Evolutionary conservation across 35 echinoderm and acorn worm species (phyloP).

Genomic region (Acanthaster planci): DNA sequence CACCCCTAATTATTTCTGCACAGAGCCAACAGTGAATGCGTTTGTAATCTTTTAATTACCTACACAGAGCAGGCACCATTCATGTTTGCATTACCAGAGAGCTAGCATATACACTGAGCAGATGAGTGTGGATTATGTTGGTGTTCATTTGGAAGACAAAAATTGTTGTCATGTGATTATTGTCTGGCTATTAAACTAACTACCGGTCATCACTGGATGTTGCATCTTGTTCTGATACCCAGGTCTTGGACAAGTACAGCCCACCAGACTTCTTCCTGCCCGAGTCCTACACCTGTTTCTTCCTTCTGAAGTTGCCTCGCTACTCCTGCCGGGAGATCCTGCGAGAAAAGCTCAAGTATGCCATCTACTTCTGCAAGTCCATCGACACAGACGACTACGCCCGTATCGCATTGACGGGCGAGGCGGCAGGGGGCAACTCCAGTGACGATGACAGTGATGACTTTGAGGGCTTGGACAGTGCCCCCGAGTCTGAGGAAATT

Average conservation of each 20-base stretch:
- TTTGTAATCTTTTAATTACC: too few relatives aligned
- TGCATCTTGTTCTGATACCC: neutral
- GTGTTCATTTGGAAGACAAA: too few relatives aligned
- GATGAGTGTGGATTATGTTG: too few relatives aligned
- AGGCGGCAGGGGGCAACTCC: constrained; percentile 79
- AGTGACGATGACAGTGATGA: constrained; percentile 86
- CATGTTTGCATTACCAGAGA: too few relatives aligned
- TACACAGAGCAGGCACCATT: too few relatives aligned
- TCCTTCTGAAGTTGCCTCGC: constrained; percentile 93
- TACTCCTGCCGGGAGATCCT: constrained; percentile 95
- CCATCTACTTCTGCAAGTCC: constrained; percentile 99
- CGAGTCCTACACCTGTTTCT: constrained; percentile 99
- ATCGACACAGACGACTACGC: constrained; percentile 99
- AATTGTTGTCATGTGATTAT: too few relatives aligned
- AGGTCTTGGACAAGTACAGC: constrained; percentile 99
- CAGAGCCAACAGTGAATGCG: too few relatives aligned
- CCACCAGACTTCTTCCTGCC: constrained; percentile 96
- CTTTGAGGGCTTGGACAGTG: constrained; percentile 71
- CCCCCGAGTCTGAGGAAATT: constrained; percentile 74
- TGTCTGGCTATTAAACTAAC: too few relatives aligned
- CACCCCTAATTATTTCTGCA: neutral
- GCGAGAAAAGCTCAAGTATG: constrained; percentile 96
- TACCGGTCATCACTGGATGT: too few relatives aligned
- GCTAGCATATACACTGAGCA: too few relatives aligned
- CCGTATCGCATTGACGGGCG: constrained; percentile 87